A percentile compares a stretch with the other conserved stretches of the same genome.
phyloP scores from a whole-genome alignment of 2,113 vertebrate species.

The Rhineura floridana region DNA sequence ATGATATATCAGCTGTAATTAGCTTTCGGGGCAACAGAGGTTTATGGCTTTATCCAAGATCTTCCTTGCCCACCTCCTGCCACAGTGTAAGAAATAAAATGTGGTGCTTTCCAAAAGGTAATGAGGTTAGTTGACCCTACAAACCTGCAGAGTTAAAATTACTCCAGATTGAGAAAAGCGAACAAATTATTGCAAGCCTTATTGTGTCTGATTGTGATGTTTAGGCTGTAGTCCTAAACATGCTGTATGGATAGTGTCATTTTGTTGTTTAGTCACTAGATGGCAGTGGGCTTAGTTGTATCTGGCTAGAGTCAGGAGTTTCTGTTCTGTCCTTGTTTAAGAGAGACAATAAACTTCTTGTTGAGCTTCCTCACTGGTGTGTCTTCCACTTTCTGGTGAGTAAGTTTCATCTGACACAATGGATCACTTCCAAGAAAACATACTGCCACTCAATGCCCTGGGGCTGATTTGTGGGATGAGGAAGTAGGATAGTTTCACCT shows the following conservation, averaged over 20 bases:
- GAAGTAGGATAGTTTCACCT: not conserved
- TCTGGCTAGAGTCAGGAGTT: too few species aligned
- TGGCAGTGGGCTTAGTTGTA: too few species aligned
- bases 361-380: too few species aligned
- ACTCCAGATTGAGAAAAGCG: conserved; percentile 52
- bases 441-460: not conserved
- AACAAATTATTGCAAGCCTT: not conserved
- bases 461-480: not conserved
- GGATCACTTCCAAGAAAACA: too few species aligned
- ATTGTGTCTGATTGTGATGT: not conserved
- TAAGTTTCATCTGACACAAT: too few species aligned
- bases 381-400: too few species aligned
- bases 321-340: too few species aligned
- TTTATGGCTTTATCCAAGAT: conserved; percentile 57
- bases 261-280: too few species aligned
- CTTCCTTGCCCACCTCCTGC: not conserved
- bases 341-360: too few species aligned
- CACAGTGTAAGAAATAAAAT: conserved; percentile 61
- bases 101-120: conserved; percentile 50
- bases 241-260: too few species aligned
- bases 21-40: conserved; percentile 59
- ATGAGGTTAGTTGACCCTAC: conserved; percentile 60
- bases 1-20: conserved; percentile 47
- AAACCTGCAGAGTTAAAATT: conserved; percentile 60
- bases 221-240: not conserved